Percentiles rank a stretch among this genome's conserved stretches.
Evolutionary conservation across 2,797 vertebrate species (phyloP).

Genomic region (Anguilla megastoma): DNA sequence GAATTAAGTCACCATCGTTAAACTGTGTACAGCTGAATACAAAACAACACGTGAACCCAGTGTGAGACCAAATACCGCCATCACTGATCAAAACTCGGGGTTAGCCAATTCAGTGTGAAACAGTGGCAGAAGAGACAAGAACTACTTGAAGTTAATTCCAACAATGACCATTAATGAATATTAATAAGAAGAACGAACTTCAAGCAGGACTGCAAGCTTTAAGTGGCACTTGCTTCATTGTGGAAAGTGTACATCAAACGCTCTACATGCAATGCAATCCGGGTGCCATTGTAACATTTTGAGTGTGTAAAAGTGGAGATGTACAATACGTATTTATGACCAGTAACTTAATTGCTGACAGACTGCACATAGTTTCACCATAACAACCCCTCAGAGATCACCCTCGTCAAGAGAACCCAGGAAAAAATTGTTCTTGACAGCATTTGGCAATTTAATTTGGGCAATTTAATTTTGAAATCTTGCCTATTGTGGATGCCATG

Average conservation of each 20-base stretch:
- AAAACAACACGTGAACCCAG: not conserved
- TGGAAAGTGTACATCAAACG: not conserved
- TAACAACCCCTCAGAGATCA: not conserved
- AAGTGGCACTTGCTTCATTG: not conserved
- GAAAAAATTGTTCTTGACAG: not conserved
- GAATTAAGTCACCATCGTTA: not conserved
- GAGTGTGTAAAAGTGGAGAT: not conserved
- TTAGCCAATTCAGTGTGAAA: not conserved
- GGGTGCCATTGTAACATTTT: not conserved
- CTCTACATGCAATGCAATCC: not conserved
- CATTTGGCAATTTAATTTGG: not conserved
- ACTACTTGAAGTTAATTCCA: not conserved
- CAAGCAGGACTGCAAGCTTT: slow-evolving; percentile 6
- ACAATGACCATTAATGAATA: not conserved
- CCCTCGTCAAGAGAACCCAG: not conserved
- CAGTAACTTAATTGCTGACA: not conserved
- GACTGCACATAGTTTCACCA: not conserved
- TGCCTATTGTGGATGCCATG: not conserved
- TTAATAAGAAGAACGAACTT: not conserved
- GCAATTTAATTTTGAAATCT: not conserved
- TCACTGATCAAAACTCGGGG: not conserved
- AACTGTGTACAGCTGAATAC: not conserved
- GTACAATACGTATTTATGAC: not conserved
- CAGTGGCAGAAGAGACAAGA: not conserved
- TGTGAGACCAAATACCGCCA: not conserved